phyloP scores from a whole-genome alignment of 2,888 invertebrate genomes.

The Sisyra nigra region DNA sequence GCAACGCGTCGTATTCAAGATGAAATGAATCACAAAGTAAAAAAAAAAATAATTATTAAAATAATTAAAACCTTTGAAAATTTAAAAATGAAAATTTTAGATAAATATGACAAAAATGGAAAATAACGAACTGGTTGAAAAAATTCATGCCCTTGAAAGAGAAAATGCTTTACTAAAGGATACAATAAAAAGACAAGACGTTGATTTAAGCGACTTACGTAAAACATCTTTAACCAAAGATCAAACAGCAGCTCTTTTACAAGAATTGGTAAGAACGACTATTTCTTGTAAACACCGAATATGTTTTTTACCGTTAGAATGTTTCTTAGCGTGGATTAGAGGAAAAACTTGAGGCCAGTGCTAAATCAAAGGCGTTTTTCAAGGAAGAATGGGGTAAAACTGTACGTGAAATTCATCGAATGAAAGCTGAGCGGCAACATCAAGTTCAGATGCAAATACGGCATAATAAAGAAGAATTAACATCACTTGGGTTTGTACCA shows the following conservation, averaged over 20 bases:
- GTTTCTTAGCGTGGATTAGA: constrained; percentile 35
- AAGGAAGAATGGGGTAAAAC: constrained; percentile 60
- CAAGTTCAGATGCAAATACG: constrained; percentile 34
- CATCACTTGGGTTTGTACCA: constrained; percentile 3
- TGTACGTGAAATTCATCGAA: constrained; percentile 46
- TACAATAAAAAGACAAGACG: constrained; percentile 19
- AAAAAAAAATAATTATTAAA: constrained; percentile 11
- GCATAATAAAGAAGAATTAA: constrained; percentile 24
- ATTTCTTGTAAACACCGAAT: not conserved
- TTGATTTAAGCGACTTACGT: constrained; percentile 27
- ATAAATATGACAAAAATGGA: constrained; percentile 13
- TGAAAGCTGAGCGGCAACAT: constrained; percentile 37
- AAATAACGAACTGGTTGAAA: constrained; percentile 20
- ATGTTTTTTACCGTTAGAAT: not conserved
- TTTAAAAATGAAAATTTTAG: constrained; percentile 9
- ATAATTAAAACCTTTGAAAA: no score
- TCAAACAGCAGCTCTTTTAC: constrained; percentile 46
- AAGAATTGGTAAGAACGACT: constrained; percentile 37
- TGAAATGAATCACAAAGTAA: constrained; percentile 36
- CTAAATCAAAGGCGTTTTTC: constrained; percentile 53
- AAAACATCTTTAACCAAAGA: constrained; percentile 45
- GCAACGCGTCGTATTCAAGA: constrained; percentile 39
- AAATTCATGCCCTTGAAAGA: constrained; percentile 21
- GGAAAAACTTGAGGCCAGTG: constrained; percentile 43
- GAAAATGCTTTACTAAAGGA: constrained; percentile 22